Base-by-base conservation (phyloP, 2,888 invertebrate genomes). In the Microctonus brassicae region DNA sequence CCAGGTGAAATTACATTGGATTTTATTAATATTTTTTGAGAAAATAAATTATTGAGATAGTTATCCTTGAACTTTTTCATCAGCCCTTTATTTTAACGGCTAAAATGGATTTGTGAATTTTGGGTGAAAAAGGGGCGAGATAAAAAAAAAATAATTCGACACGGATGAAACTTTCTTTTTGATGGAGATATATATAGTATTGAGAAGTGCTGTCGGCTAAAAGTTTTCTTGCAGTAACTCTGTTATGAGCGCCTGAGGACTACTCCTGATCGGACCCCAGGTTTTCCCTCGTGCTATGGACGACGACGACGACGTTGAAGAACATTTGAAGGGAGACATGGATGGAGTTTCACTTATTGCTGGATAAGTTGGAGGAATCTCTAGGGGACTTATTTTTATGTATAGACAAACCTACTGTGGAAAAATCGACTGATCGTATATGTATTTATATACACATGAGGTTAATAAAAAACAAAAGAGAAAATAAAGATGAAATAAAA, bases 161-260 rank as follows among this genome's bases (percentile, higher is more conserved):
- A 26, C 57, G 57, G 17, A 33, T 34, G 9, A 61, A 36, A 34
- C 20, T 61, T 61, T 61, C 61, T 61, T 22, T 33, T 36, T 9
- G n/a, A 11, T 36, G 11, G 20, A 22, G 26, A 22, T 47, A 47
- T 47, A 47, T 47, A 47, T 47, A 42, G 22, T 7, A 9, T 42
- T 26, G 26, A 26, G 29, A 17, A 47, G 39, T 55, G 29, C 52
- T 52, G 39, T 65, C 66, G 70, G 42, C 24, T 53, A 1, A 73
- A 75, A 73, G 69, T 75, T 74, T 74, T 74, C 67, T 69, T 68
- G 67, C 57, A 33, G 68, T 60, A 75, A 72, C 74, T 75, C 67
- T 72, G 74, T 74, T 70, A 75, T 72, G 72, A 74, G 68, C 63
- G 69, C 68, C 66, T 17, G 68, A 64, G 68, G 70, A n/a, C n/a